phyloP scores from a whole-genome alignment of 1,140 invertebrate genomes.

The Hypothenemus hampei region DNA sequence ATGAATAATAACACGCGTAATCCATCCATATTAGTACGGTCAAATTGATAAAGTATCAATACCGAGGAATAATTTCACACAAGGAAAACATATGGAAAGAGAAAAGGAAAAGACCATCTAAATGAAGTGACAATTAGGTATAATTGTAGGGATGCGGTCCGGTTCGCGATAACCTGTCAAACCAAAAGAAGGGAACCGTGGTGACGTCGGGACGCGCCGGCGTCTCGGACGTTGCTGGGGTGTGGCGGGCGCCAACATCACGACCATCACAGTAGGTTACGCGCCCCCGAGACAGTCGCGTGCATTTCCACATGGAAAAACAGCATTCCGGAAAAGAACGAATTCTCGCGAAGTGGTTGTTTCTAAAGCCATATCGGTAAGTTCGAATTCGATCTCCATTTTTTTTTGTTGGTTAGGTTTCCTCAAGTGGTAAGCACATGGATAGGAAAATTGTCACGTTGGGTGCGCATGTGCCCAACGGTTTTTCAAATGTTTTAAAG shows the following conservation, averaged over 20 bases:
- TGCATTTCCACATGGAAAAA: conserved; percentile 7
- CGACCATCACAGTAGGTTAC: conserved; percentile 19
- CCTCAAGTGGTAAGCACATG: neutral
- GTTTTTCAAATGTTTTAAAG: no score
- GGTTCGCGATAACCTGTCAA: conserved; percentile 19
- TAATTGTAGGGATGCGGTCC: neutral
- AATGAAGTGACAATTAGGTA: conserved; percentile 7
- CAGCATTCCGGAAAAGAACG: neutral
- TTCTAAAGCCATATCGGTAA: conserved; percentile 1
- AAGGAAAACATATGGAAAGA: neutral
- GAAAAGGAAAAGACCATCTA: no score
- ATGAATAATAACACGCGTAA: no score
- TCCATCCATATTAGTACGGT: no score
- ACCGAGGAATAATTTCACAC: no score
- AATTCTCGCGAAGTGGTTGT: neutral
- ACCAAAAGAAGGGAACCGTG: conserved; percentile 5
- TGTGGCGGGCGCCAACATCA: conserved; percentile 25
- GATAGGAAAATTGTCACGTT: neutral
- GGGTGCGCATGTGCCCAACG: conserved; percentile 2
- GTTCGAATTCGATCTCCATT: neutral
- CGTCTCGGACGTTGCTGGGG: conserved; percentile 23
- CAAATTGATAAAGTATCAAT: no score
- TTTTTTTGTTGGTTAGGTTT: conserved; percentile 4
- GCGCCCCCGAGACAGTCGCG: conserved; percentile 13
- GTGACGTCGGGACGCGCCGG: no score